Evolutionary conservation across 2,113 vertebrate genomes (phyloP).

Genomic region (Athene cunicularia): DNA sequence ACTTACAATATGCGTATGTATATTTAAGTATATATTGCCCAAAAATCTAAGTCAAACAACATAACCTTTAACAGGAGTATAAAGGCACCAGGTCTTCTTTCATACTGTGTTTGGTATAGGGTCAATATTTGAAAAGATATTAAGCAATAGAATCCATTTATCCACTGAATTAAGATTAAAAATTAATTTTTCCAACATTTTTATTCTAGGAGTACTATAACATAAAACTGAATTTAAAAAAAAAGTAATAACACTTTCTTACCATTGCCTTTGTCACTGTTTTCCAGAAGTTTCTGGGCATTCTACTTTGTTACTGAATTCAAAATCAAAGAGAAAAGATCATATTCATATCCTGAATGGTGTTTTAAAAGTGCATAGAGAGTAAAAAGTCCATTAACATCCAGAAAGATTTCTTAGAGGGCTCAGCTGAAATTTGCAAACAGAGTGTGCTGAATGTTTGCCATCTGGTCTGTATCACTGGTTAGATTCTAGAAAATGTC

Average conservation of each 20-base stretch:
- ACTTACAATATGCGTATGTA: not conserved
- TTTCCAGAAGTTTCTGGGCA: slow-evolving; percentile 80
- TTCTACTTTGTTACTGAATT: slow-evolving; percentile 45
- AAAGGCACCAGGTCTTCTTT: not conserved
- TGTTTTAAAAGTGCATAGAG: not conserved
- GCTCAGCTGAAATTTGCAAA: slow-evolving; percentile 27
- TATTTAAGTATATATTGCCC: not conserved
- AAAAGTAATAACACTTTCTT: slow-evolving; percentile 39
- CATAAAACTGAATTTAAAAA: not conserved
- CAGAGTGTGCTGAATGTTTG: not conserved
- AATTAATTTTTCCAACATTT: not conserved
- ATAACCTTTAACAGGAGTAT: not conserved
- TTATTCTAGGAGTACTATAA: not conserved
- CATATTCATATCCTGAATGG: not conserved
- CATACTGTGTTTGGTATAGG: not conserved
- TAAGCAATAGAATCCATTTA: not conserved
- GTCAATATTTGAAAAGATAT: not conserved
- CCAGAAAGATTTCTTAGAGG: not conserved
- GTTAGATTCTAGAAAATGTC: slow-evolving; percentile 1
- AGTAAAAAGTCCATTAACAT: not conserved
- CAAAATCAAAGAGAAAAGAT: not conserved
- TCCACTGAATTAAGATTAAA: not conserved
- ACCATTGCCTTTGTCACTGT: slow-evolving; percentile 75
- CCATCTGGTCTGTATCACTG: not conserved
- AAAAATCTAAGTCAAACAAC: not conserved